Evolutionary conservation across 30 jellyfish, hydroid and myxozoan genomes (phyloP).

Genomic region (Aurelia aurita): DNA sequence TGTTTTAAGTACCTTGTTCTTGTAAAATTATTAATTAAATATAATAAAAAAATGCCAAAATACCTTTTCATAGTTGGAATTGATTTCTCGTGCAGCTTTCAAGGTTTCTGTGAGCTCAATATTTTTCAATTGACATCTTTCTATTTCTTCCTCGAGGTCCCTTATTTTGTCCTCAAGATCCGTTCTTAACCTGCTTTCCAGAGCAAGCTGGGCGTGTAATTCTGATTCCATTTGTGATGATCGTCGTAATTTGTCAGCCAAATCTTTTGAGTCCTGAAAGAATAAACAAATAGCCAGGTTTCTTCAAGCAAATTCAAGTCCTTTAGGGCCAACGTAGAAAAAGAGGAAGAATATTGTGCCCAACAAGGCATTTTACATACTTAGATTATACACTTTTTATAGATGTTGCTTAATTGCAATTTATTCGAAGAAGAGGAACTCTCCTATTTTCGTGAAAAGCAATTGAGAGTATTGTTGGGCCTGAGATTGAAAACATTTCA

Average conservation of each 20-base stretch:
- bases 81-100: constrained; percentile 15
- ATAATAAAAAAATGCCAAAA: background rate
- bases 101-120: constrained; percentile 27
- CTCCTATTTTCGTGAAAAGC: no score
- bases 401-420: no score
- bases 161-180: background rate
- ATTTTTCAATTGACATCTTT: background rate
- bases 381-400: no score
- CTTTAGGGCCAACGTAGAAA: background rate
- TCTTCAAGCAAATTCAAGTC: background rate
- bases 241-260: background rate
- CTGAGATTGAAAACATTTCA: no score
- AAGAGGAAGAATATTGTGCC: no score
- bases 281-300: background rate
- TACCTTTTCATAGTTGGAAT: constrained; percentile 26
- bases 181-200: background rate
- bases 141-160: background rate
- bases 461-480: no score
- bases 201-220: background rate
- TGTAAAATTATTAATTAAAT: no score
- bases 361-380: no score
- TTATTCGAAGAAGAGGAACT: no score
- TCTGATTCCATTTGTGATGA: constrained; percentile 6
- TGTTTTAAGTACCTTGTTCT: no score
- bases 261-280: background rate